Evolutionary conservation across 2,888 invertebrate genomes (phyloP).

Genomic region (Branchipolynoe longqiensis): DNA sequence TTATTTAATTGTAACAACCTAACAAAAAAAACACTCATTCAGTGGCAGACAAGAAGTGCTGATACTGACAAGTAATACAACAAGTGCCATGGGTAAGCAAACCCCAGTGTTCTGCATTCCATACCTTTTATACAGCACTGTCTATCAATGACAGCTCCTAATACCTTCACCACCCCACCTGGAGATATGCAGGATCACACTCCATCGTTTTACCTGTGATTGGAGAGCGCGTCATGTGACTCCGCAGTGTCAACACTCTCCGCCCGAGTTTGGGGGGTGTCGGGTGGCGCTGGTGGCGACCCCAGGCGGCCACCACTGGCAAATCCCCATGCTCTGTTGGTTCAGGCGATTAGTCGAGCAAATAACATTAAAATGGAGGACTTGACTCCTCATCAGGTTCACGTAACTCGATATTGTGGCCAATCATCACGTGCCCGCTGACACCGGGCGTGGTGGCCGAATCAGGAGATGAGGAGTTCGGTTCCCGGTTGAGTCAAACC

Average conservation of each 20-base stretch:
- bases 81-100: no score
- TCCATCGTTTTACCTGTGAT: slow-evolving; percentile 36
- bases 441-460: no score
- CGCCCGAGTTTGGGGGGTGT: not conserved
- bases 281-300: slow-evolving; percentile 18
- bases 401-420: slow-evolving; percentile 7
- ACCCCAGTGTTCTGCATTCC: no score
- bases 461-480: no score
- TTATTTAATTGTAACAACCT: no score
- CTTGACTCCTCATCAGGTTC: slow-evolving; percentile 43
- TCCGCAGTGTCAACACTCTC: slow-evolving; percentile 35
- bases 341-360: slow-evolving; percentile 31
- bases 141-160: no score
- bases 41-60: no score
- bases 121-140: no score
- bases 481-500: no score
- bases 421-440: slow-evolving; percentile 31
- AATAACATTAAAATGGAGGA: slow-evolving; percentile 45
- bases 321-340: slow-evolving; percentile 41
- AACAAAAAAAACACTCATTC: no score
- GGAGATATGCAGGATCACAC: slow-evolving; percentile 15
- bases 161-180: not conserved
- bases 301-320: not conserved
- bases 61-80: no score
- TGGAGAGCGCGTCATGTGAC: slow-evolving; percentile 33